A percentile compares a stretch with the other conserved stretches of the same genome.
Evolutionary conservation across 2,113 vertebrate genomes (phyloP).

Genomic region (Daphoenositta chrysoptera): DNA sequence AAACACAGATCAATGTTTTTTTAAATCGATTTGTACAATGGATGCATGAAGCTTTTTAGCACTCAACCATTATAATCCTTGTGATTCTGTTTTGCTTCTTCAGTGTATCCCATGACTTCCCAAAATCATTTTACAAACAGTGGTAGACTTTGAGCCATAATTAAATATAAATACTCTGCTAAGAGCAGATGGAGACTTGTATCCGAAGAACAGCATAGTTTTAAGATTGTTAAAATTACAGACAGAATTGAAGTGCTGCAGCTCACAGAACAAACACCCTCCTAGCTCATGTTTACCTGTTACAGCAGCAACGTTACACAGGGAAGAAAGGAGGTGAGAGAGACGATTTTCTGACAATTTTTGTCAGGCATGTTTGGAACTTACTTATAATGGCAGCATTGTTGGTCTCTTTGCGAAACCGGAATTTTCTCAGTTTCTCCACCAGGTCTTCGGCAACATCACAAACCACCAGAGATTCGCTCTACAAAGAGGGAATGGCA

Average conservation of each 20-base stretch:
- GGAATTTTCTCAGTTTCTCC: conserved; percentile 90
- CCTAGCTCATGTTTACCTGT: neutral
- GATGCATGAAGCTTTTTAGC: neutral
- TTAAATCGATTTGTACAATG: neutral
- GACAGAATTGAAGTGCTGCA: neutral
- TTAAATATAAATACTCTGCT: neutral
- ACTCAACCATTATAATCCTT: neutral
- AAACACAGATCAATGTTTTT: conserved; percentile 13
- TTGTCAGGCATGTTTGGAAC: conserved; percentile 34
- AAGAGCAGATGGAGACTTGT: neutral
- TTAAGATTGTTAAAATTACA: neutral
- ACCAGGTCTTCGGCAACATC: conserved; percentile 93
- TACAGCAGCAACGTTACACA: neutral
- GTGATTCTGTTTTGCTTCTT: neutral
- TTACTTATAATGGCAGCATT: conserved; percentile 98
- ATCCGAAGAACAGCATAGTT: neutral
- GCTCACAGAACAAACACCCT: neutral
- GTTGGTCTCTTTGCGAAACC: conserved; percentile 96
- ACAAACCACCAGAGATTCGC: conserved; percentile 94
- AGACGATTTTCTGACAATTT: neutral
- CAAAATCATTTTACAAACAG: neutral
- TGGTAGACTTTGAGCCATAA: neutral
- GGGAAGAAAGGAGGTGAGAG: neutral
- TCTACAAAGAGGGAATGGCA: conserved; percentile 68
- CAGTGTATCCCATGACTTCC: neutral